Evolutionary conservation across 2,797 vertebrate genomes (phyloP).

Genomic region (Antrozous pallidus): DNA sequence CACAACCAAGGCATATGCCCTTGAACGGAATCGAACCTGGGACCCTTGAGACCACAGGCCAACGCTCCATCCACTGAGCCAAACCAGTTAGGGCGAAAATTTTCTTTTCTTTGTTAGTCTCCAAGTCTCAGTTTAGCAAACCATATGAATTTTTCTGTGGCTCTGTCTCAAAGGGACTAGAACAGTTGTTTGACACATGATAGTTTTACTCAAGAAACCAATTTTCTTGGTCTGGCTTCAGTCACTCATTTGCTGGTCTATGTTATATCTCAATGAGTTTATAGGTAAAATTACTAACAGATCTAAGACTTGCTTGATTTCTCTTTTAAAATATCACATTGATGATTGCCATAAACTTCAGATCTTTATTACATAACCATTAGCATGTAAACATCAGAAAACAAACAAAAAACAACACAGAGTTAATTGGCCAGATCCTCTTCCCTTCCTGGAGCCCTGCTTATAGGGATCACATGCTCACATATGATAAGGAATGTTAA

Average conservation of each 20-base stretch:
- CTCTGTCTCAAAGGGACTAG: constrained; percentile 44
- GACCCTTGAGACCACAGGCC: too few species aligned
- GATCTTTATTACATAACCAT: not conserved
- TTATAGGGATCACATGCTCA: not conserved
- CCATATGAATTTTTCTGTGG: not conserved
- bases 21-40: too few species aligned
- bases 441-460: not conserved
- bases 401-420: not conserved
- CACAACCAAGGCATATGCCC: too few species aligned
- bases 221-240: constrained; percentile 34
- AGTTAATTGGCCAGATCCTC: not conserved
- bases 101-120: constrained; percentile 42
- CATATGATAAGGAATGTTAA: not conserved
- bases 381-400: not conserved
- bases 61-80: too few species aligned
- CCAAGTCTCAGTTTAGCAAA: not conserved
- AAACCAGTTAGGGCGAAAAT: too few species aligned
- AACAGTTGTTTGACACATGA: constrained; percentile 36
- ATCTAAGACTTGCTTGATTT: not conserved
- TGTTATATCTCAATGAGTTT: not conserved
- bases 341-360: constrained; percentile 7
- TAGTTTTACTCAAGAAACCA: constrained; percentile 42
- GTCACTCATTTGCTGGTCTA: constrained; percentile 12
- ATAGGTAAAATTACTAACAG: constrained; percentile 15
- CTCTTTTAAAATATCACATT: not conserved